Evolutionary conservation across 92 coral and sea anemone species (phyloP).

Genomic region (Blastomussa wellsi): DNA sequence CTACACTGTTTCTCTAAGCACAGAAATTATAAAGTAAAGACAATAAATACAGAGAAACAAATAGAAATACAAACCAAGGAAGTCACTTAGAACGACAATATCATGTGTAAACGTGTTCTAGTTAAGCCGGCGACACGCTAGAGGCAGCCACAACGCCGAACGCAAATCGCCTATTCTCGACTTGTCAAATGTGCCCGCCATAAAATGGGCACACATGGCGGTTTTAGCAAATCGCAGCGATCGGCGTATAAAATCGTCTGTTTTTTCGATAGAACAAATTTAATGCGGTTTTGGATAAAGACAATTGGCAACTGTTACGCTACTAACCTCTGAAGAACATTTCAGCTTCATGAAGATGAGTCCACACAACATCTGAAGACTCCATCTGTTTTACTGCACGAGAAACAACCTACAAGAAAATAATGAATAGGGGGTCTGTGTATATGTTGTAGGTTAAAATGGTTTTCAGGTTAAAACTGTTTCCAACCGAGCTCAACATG

Average conservation of each 20-base stretch:
- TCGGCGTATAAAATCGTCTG: too few species aligned
- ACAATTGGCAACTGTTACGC: neutral
- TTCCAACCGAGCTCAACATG: too few species aligned
- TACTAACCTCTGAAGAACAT: slow-evolving; percentile 50
- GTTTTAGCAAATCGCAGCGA: too few species aligned
- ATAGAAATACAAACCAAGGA: neutral
- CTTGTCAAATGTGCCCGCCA: too few species aligned
- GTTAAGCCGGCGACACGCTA: too few species aligned
- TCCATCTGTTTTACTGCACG: slow-evolving; percentile 48
- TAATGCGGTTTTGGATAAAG: neutral
- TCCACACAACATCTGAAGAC: slow-evolving; percentile 65
- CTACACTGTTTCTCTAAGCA: neutral
- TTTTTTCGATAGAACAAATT: too few species aligned
- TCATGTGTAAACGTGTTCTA: neutral
- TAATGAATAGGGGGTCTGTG: neutral
- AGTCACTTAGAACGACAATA: neutral
- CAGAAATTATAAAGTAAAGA: neutral
- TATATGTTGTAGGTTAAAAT: too few species aligned
- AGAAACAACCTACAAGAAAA: slow-evolving; percentile 53
- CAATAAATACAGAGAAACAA: neutral
- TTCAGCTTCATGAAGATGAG: slow-evolving; percentile 71
- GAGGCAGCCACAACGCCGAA: too few species aligned
- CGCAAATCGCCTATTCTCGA: too few species aligned
- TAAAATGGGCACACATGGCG: too few species aligned
- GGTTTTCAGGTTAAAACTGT: too few species aligned